Conservation (phyloP, 2,113 vertebrate genomes). For the Odobenus rosmarus region DNA sequence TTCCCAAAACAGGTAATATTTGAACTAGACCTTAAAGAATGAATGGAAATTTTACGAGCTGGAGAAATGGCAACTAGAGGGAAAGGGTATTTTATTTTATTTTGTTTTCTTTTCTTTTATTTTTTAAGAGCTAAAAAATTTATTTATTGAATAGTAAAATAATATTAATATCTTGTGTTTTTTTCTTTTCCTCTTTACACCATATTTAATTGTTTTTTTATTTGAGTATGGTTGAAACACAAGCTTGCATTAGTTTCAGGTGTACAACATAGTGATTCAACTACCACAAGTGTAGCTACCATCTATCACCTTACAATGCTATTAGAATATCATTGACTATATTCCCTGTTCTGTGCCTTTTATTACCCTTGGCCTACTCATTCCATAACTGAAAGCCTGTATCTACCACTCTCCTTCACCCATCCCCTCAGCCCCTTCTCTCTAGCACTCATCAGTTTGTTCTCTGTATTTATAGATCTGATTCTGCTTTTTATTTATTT, state of each 20-base stretch:
- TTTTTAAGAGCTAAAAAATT: neutral
- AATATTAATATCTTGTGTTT: neutral
- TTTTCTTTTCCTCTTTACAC: neutral
- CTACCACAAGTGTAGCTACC: neutral
- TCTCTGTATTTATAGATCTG: neutral
- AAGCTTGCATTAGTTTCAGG: neutral
- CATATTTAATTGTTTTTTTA: neutral
- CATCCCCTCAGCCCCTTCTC: neutral
- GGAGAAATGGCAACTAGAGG: neutral
- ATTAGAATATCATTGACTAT: neutral
- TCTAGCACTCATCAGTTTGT: neutral
- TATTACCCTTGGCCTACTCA: neutral
- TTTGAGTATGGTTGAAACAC: neutral
- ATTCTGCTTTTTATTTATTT: neutral
- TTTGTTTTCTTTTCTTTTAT: neutral
- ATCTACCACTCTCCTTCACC: neutral
- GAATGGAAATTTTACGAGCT: neutral
- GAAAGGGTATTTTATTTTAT: neutral
- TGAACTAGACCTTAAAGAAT: neutral
- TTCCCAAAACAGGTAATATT: neutral
- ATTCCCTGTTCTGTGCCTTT: neutral
- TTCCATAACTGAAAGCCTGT: neutral
- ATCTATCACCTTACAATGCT: neutral
- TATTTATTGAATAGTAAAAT: neutral
- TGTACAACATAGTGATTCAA: neutral